phyloP scores from a whole-genome alignment of 1,140 invertebrate genomes.

The Zeugodacus cucurbitae region DNA sequence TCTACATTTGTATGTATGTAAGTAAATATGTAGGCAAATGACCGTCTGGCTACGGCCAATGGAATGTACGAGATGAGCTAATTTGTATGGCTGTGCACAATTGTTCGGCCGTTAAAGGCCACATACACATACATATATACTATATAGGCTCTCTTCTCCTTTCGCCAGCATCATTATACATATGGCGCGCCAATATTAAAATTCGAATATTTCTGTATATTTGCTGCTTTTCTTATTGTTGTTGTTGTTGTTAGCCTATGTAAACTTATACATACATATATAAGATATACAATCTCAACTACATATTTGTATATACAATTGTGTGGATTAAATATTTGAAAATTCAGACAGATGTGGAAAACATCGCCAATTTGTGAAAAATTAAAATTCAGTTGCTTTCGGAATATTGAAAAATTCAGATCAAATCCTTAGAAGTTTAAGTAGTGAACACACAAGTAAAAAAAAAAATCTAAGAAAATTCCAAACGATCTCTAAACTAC shows the following conservation, averaged over 20 bases:
- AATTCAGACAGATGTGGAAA: constrained; percentile 31
- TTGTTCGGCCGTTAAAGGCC: background rate
- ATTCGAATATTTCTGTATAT: background rate
- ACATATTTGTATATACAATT: constrained; percentile 2
- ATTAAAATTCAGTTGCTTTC: constrained; percentile 64
- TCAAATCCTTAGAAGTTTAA: constrained; percentile 52
- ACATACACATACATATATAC: too few species aligned
- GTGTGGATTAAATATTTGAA: background rate
- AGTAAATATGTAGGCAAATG: background rate
- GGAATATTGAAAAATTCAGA: constrained; percentile 67
- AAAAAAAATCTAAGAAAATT: constrained; percentile 39
- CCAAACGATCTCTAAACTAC: constrained; percentile 56
- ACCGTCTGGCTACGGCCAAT: background rate
- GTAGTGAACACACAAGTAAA: constrained; percentile 45
- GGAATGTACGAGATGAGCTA: constrained; percentile 26
- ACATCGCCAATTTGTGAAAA: constrained; percentile 44
- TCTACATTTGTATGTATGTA: background rate
- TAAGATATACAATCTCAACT: background rate
- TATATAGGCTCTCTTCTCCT: background rate
- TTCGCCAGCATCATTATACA: background rate
- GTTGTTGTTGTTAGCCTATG: background rate
- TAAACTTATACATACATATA: background rate
- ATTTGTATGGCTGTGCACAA: constrained; percentile 6
- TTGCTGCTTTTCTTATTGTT: background rate
- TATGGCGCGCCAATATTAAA: background rate